Evolutionary conservation across 2,113 vertebrate species (phyloP), one percentile per base, ranked within the genome.

Genomic region (Micronycteris hirsuta): DNA sequence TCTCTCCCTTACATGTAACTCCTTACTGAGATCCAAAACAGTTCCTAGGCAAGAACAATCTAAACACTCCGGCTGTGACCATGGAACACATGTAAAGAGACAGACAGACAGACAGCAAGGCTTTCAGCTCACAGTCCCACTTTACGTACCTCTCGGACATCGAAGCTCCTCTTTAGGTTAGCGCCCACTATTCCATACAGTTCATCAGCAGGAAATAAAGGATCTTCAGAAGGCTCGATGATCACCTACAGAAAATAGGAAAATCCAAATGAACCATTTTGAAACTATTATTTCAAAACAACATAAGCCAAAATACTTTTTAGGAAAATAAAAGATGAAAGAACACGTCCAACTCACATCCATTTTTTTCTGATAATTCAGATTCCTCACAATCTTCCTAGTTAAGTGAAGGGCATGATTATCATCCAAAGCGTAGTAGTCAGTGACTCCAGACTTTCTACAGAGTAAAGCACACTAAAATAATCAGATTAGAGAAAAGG

Each of bases 371-470:
- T 96, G 98, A 96, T 99, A 99, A 98, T 99, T 99, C 28, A 99
- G 99, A 95, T 89, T 99, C 97, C 99, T 98, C 73, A 99, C 98
- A 8, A 98, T 91, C 98, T 99, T 99, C 87, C 99, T 98, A 31
- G 99, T 99, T 96, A 99, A 97, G 97, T 99, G 99, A 94, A 99
- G 99, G 10, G 99, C 99, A 20, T 99, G 99, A 86, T 97, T 97
- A 86, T 99, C 99, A 70, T 99, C 99, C 97, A 99, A 97, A 93
- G 99, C 99, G 7, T 99, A 99, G 96, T 99, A 99, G 97, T 99
- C 99, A 15, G 99, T 99, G 90, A 99, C 99, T 52, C 99, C 99
- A 84, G 99, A 99, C 97, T 99, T 99, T 97, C 99, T 99, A 97
- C 20, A 91, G 31, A 97, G 78, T 41, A 96, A 92, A 96, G 43